A percentile compares a stretch with the other conserved stretches of the same genome.
Conservation (phyloP, 1,140 invertebrate species). For the Matsumurasca onukii region DNA sequence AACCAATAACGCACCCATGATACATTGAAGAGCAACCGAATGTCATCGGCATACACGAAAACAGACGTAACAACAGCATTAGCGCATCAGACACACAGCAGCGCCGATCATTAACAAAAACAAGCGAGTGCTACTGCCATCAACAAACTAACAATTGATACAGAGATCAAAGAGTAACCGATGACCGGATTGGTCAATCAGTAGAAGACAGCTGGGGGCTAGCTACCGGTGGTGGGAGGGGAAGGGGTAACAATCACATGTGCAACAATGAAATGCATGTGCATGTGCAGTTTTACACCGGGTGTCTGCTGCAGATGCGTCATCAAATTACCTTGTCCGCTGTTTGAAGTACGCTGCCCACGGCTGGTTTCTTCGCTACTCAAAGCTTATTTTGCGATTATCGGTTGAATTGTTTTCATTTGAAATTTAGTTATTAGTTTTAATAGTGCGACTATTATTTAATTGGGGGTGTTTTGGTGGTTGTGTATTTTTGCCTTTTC, state of each 20-base stretch:
- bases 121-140: background rate
- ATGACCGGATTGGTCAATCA: background rate
- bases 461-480: too few relatives aligned
- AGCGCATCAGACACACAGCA: background rate
- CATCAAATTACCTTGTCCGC: background rate
- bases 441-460: too few relatives aligned
- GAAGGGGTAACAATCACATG: background rate
- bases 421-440: too few relatives aligned
- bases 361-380: too few relatives aligned
- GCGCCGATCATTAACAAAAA: conserved; percentile 16
- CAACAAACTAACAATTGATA: conserved; percentile 13
- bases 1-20: too few relatives aligned
- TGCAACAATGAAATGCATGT: background rate
- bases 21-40: too few relatives aligned
- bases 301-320: background rate
- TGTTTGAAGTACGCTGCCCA: too few relatives aligned
- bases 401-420: too few relatives aligned
- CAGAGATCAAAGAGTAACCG: conserved; percentile 1
- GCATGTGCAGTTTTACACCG: background rate
- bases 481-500: too few relatives aligned
- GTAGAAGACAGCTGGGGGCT: background rate
- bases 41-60: too few relatives aligned
- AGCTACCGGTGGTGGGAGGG: background rate
- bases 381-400: too few relatives aligned
- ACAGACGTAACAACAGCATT: too few relatives aligned